phyloP scores from a whole-genome alignment of 2,797 vertebrate species.

The Apodemus agrarius region DNA sequence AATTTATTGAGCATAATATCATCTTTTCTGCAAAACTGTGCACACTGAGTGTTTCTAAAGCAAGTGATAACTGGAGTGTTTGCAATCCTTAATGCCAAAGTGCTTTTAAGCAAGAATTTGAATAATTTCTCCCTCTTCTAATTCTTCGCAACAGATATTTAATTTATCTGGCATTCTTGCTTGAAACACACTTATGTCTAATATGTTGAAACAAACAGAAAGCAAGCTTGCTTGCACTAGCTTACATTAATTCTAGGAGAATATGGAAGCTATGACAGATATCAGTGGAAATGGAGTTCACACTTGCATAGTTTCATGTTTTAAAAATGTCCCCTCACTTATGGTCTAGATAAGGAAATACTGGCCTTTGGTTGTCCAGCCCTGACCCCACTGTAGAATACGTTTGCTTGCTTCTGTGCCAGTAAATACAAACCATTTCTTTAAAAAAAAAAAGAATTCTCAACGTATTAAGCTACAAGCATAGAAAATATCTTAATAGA shows the following conservation, averaged over 20 bases:
- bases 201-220: slow-evolving; percentile 5
- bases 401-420: not conserved
- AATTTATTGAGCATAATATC: not conserved
- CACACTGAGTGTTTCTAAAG: slow-evolving; percentile 8
- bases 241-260: slow-evolving; percentile 44
- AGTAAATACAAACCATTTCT: not conserved
- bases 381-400: not conserved
- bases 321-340: not conserved
- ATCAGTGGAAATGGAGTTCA: not conserved
- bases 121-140: not conserved
- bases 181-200: not conserved
- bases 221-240: not conserved
- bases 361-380: not conserved
- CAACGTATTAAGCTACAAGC: not conserved
- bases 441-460: not conserved
- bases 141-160: not conserved
- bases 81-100: not conserved
- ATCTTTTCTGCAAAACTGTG: slow-evolving; percentile 30
- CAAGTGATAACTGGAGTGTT: slow-evolving; percentile 35
- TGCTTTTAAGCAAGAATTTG: not conserved
- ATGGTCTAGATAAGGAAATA: not conserved
- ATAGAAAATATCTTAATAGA: not conserved
- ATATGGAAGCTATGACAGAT: not conserved
- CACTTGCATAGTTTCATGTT: not conserved
- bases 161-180: not conserved